Evolutionary conservation across 2,113 vertebrate species (phyloP), one percentile per base, ranked within the genome.

Genomic region (Dipodomys ordii): DNA sequence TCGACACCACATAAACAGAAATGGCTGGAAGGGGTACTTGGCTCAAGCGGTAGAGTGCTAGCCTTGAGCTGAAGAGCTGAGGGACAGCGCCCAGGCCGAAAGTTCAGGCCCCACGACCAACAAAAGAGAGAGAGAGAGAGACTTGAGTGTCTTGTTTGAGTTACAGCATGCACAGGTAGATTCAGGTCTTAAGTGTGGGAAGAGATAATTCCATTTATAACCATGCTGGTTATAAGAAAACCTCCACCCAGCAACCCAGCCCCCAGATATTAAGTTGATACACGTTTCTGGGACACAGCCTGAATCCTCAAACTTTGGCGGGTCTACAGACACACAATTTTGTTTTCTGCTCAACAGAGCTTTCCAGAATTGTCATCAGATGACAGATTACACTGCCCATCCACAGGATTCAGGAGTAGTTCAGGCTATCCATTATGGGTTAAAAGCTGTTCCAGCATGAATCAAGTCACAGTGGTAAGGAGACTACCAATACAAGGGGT

Each of bases 401-500:
- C 97, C 92, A 90, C 69, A 93, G 96, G 97, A 92, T 93, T 88
- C 90, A 49, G 95, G 88, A 94, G 79, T 96, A 92, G 92, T 95
- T 96, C 97, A 92, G 86, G 95, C 96, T 94, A 98, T 97, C 97
- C 94, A 95, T 97, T 94, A 97, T 0, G 93, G 97, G 97, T 96
- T 98, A 97, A 97, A 98, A 98, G 96, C 92, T 5, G 94, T 96
- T 98, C 96, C 92, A 32, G 96, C 93, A 81, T 89, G 94, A 97
- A 95, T 96, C 95, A 20, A 95, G 97, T 83, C 96, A 79, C 96
- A 95, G 98, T 95, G 96, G 97, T 96, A 94, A 93, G 97, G 93
- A 95, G 96, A 96, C 96, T 96, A 98, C 97, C 92, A 87, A 98
- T 97, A 98, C 95, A 97, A 98, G 98, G 96, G 98, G 96, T 97